Base-by-base conservation (phyloP, 1,140 invertebrate species). In the Drosophila tristis region DNA sequence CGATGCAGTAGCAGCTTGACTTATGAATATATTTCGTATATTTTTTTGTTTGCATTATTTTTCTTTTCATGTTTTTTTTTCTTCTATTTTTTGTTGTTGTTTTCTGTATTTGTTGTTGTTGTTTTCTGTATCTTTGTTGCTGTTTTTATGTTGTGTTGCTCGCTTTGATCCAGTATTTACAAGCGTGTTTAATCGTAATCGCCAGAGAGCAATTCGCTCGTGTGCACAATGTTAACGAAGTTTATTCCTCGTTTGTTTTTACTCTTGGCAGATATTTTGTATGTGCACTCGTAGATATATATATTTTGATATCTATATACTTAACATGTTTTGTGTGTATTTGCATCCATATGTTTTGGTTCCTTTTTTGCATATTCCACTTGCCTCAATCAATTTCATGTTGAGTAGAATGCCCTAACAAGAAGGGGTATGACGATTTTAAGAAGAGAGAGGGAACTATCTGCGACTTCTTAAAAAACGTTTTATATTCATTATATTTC, bases 161-260 rank as follows among this genome's bases (percentile, higher is more conserved):
- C 1, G 11, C 35, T 39, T 16, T 61, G 70, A 75, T 80, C 61
- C 79, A 82, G 75, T 79, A 87, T 89, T 87, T 87, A 89, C 76
- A 87, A 79, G 78, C 84, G 72, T 87, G 84, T 76, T 87, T 89
- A 87, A 87, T 89, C 78, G 84, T 79, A 82, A 79, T 87, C 75
- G 84, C 58, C 53, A 47, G 50, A 35, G 75, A 74, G 60, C 49
- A 73, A 44, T 58, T 63, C 51, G 62, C 60, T 80, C 54, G 65
- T 76, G 61, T 67, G 58, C 80, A 71, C 75, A 72, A 75, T 74
- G 45, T 66, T 48, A 50, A 47, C 71, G 51, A 49, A 48, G 48
- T 59, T 66, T 60, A 13, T 39, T 39, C 4, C 11, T 39, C 11
- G 11, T 11, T 39, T 11, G 39, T 60, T 74, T 55, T 56, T 75